These are phyloP conservation scores for Oreohelix idahoensis DNA, from an alignment of 1,140 invertebrate genomes.

Conservation along the genomic window DNA sequence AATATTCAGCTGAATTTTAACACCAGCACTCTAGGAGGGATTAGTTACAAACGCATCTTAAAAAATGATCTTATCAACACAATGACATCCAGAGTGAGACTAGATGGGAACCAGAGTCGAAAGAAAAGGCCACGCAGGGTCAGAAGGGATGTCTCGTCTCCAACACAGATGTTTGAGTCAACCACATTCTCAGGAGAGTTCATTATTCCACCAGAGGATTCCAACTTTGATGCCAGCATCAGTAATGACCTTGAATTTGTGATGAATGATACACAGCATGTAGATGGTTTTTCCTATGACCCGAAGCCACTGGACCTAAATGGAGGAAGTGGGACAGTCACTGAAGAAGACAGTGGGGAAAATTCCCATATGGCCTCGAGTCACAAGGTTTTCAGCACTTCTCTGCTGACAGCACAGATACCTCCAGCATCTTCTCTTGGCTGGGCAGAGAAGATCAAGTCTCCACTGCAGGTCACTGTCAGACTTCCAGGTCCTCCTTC, in stretches of 20 bases:
- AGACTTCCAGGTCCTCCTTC: background rate
- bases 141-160: background rate
- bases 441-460: background rate
- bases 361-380: background rate
- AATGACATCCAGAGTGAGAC: background rate
- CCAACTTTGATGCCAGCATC: background rate
- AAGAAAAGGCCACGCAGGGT: background rate
- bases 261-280: background rate
- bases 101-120: background rate
- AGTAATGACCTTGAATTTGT: slow-evolving; percentile 13
- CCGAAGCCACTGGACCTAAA: background rate
- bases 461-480: background rate
- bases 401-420: background rate
- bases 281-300: background rate
- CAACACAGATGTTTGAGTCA: background rate
- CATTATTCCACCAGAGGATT: background rate
- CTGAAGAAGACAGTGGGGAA: background rate
- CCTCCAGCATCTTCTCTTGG: background rate
- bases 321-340: background rate
- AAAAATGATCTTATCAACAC: background rate
- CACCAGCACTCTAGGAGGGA: background rate
- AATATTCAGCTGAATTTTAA: background rate
- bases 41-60: background rate
- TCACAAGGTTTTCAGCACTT: background rate
- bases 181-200: background rate